Evolutionary conservation across 2,888 invertebrate species (phyloP).

Genomic region (Hydropsyche betteni): DNA sequence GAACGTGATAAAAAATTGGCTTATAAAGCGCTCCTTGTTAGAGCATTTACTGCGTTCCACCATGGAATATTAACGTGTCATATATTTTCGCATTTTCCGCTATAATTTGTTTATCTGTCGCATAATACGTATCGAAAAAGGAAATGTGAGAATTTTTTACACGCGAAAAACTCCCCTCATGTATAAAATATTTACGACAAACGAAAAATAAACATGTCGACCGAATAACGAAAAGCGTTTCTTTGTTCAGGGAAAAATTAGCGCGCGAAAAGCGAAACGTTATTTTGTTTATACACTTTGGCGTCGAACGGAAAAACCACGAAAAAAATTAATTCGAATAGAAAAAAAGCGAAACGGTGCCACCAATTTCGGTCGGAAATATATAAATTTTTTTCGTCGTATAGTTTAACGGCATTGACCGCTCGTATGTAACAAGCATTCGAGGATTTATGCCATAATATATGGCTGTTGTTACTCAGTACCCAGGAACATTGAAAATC

Average conservation of each 20-base stretch:
- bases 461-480: slow-evolving; percentile 49
- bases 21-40: slow-evolving; percentile 7
- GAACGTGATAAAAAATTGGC: neutral
- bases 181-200: slow-evolving; percentile 19
- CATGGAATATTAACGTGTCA: slow-evolving; percentile 11
- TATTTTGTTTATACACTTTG: too few relatives aligned
- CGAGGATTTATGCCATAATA: slow-evolving; percentile 50
- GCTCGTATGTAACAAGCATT: slow-evolving; percentile 45
- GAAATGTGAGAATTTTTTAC: slow-evolving; percentile 5
- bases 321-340: neutral
- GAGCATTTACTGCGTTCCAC: neutral
- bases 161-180: neutral
- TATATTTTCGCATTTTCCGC: slow-evolving; percentile 28
- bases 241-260: too few relatives aligned
- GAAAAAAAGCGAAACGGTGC: neutral
- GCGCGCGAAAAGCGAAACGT: too few relatives aligned
- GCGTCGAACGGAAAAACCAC: too few relatives aligned
- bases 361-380: neutral
- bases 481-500: slow-evolving; percentile 50
- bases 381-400: slow-evolving; percentile 25
- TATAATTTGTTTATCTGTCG: slow-evolving; percentile 23
- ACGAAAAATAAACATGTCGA: slow-evolving; percentile 1
- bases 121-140: slow-evolving; percentile 16
- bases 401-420: slow-evolving; percentile 46
- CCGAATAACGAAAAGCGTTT: too few relatives aligned